Base-by-base conservation (phyloP, 2,797 vertebrate genomes). In the Euphonia xanthogaster region DNA sequence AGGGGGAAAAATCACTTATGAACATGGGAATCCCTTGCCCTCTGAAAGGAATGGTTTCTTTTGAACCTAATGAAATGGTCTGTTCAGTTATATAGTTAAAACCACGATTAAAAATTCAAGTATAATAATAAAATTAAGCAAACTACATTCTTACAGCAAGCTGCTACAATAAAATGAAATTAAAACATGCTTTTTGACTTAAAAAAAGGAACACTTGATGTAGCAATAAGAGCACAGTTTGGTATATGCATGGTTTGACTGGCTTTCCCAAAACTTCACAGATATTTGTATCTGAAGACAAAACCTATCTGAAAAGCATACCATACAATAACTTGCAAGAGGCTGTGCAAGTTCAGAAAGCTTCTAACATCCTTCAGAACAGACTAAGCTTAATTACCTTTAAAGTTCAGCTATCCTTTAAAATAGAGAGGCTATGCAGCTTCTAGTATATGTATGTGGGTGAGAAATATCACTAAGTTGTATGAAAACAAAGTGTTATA, bases 221-320 rank as follows among this genome's bases (percentile, higher is more conserved):
- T 96, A 97, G 97, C 98, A 97, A 96, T 99, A 99, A 99, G 98
- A 99, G 99, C 99, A 99, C 99, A 98, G 98, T 98, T 98, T 98
- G 99, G 98, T 98, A 98, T 97, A 97, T 98, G 98, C 97, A 98
- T 70, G 78, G 86, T 97, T 95, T 96, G 95, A 97, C 97, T 94
- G 95, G 97, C 97, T 98, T 97, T 96, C 96, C n/a, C 16, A 96
- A 97, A 96, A 94, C 90, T 97, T 97, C 97, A 97, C 93, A 98
- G 94, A 93, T 96, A 86, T 25, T 81, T 84, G 62, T 82, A 86
- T 82, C 57, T 82, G 93, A 90, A 91, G 92, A 97, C 45, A 96
- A 95, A 97, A 95, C 81, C 73, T 88, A 95, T 91, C 80, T 91
- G 94, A 95, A 95, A 96, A 96, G 91, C 92, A 95, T 91, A 96